These are phyloP conservation scores for Amphipyra tragopoginis DNA, from an alignment of 2,888 invertebrate genomes.

Conservation along the genomic window DNA sequence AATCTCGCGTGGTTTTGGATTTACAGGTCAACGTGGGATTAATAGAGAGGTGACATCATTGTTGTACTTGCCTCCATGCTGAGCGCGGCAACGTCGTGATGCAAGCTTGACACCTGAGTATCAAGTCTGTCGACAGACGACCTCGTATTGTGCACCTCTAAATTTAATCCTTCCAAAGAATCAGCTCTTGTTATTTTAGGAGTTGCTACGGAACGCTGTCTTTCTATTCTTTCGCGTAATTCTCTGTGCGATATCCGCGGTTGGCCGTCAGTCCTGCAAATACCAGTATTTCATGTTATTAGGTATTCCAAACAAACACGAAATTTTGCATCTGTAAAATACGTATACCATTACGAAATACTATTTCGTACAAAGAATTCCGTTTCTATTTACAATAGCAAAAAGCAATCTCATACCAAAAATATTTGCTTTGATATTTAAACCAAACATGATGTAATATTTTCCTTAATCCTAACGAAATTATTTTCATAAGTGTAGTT, in stretches of 20 bases:
- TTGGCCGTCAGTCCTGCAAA: conserved; percentile 78
- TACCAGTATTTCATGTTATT: neutral
- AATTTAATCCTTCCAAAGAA: conserved; percentile 91
- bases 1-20: conserved; percentile 21
- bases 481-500: conserved; percentile 12
- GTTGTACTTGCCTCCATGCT: conserved; percentile 92
- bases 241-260: conserved; percentile 81
- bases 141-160: conserved; percentile 88
- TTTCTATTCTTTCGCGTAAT: conserved; percentile 92
- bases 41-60: conserved; percentile 35
- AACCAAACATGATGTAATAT: conserved; percentile 27
- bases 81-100: conserved; percentile 96
- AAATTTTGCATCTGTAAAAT: neutral
- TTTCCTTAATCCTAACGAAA: conserved; percentile 18
- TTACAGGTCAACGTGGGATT: conserved; percentile 30
- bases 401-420: conserved; percentile 35
- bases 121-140: conserved; percentile 93
- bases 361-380: conserved; percentile 19
- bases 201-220: conserved; percentile 91
- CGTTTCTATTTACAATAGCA: conserved; percentile 12
- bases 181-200: conserved; percentile 88
- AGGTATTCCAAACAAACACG: neutral
- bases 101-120: conserved; percentile 94
- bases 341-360: conserved; percentile 4
- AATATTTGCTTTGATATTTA: conserved; percentile 53